A percentile compares a stretch with the other conserved stretches of the same genome.
Evolutionary conservation across 2,797 vertebrate species (phyloP).

Genomic region (Lutjanus campechanus): DNA sequence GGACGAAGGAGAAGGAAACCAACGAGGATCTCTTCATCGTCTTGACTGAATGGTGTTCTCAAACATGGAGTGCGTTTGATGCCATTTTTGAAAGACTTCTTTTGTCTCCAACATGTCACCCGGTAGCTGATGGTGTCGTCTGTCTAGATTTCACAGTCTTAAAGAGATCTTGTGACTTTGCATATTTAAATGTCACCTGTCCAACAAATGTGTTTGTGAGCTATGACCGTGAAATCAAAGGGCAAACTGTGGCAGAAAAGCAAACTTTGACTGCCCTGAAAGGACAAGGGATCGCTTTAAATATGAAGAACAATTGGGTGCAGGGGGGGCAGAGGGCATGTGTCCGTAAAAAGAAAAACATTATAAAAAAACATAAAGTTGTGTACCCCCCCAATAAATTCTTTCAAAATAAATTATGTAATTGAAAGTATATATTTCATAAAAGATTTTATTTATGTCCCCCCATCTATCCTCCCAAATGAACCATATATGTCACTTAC

Average conservation of each 20-base stretch:
- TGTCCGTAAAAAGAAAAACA: too few species aligned
- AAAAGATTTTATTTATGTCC: too few species aligned
- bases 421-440: too few species aligned
- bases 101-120: conserved; percentile 60
- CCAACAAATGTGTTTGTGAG: conserved; percentile 43
- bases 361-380: too few species aligned
- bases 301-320: conserved; percentile 18
- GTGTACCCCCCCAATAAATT: too few species aligned
- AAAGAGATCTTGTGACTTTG: conserved; percentile 51
- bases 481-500: too few species aligned
- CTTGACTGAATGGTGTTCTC: conserved; percentile 47
- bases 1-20: conserved; percentile 38
- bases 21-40: conserved; percentile 50
- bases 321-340: too few species aligned
- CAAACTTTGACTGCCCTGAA: conserved; percentile 14
- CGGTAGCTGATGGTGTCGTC: conserved; percentile 66
- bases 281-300: conserved; percentile 34
- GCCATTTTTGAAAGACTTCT: conserved; percentile 58
- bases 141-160: conserved; percentile 57
- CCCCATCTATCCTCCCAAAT: too few species aligned
- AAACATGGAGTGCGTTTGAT: conserved; percentile 55
- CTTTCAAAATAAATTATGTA: too few species aligned
- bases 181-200: conserved; percentile 65
- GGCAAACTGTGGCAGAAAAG: conserved; percentile 19
- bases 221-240: conserved; percentile 31